Evolutionary conservation across 1,140 invertebrate species (phyloP), one percentile per base, ranked within the genome.

Genomic region (Caenorhabditis remanei): DNA sequence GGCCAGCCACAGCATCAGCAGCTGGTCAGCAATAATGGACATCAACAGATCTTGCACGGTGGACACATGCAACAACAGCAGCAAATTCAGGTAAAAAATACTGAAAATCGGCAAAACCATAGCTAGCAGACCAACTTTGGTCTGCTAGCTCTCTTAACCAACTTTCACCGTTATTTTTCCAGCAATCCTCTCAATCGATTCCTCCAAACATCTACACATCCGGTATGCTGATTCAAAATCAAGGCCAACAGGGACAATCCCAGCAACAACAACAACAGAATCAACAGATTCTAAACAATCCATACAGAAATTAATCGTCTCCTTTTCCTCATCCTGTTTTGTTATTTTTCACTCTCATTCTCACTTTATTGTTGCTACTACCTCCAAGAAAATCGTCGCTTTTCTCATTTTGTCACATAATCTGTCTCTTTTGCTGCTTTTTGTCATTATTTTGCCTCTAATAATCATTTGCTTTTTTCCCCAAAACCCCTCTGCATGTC

Each of bases 51-150:
- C 3, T 14, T 85, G 11, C 85, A 85, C 24, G 19, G 21, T 9
- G 63, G 63, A 32, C 85, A 85, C 50, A 56, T 58, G 58, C 82
- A 83, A 56, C 84, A 85, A 13, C 61, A 65, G 14, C 85, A 85
- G n/a, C 85, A 58, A 67, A 85, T 85, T 43, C 85, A 71, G n/a
- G 71, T 79, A 19, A 50, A 43, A 4, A 43, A 79, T 24, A n/a
- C 50, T 43, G 71, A 50, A 50, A 79, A n/a, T 48, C 41, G 40
- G 7, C 2, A 19, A 9, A 43, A 6, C 0, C 7, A 24, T 71
- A 9, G 21, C 6, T 50, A 21, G 46, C 40, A 79, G 43, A 50
- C 40, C 6, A 2, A 50, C n/a, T 4, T 32, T 32, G 32, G 32
- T 2, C 32, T 32, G 32, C 32, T 32, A 32, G 32, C 32, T 32